These are phyloP conservation scores for Synanthedon myopaeformis DNA, from an alignment of 2,888 invertebrate genomes.

Conservation along the genomic window DNA sequence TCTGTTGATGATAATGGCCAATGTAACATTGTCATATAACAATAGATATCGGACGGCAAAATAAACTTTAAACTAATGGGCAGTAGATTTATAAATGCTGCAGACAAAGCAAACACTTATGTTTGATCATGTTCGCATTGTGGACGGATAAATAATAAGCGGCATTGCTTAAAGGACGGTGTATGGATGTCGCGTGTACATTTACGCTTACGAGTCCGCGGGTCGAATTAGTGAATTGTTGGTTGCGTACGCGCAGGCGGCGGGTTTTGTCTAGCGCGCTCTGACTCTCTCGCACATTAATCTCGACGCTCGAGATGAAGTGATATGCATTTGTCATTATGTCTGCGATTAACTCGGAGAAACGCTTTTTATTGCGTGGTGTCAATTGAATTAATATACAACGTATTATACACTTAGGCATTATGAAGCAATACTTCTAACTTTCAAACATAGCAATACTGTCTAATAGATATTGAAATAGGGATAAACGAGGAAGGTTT, in stretches of 20 bases:
- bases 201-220: slow-evolving; percentile 37
- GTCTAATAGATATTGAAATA: no score
- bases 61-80: not conserved
- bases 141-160: slow-evolving; percentile 65
- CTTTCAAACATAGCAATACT: not conserved
- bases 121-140: slow-evolving; percentile 32
- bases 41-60: slow-evolving; percentile 4
- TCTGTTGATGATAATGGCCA: slow-evolving; percentile 24
- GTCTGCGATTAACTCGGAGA: slow-evolving; percentile 59
- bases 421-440: slow-evolving; percentile 22
- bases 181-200: slow-evolving; percentile 52
- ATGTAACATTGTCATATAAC: slow-evolving; percentile 21
- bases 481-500: no score
- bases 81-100: not conserved
- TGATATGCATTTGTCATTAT: slow-evolving; percentile 67
- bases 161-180: slow-evolving; percentile 48
- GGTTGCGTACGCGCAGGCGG: slow-evolving; percentile 50
- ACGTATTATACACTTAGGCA: slow-evolving; percentile 9
- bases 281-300: slow-evolving; percentile 57
- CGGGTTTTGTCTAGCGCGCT: slow-evolving; percentile 57
- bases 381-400: slow-evolving; percentile 60
- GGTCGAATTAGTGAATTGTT: slow-evolving; percentile 49
- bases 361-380: slow-evolving; percentile 56
- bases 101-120: slow-evolving; percentile 11
- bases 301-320: slow-evolving; percentile 59